phyloP scores from a whole-genome alignment of 1,140 invertebrate species.

The Sesamia nonagrioides region DNA sequence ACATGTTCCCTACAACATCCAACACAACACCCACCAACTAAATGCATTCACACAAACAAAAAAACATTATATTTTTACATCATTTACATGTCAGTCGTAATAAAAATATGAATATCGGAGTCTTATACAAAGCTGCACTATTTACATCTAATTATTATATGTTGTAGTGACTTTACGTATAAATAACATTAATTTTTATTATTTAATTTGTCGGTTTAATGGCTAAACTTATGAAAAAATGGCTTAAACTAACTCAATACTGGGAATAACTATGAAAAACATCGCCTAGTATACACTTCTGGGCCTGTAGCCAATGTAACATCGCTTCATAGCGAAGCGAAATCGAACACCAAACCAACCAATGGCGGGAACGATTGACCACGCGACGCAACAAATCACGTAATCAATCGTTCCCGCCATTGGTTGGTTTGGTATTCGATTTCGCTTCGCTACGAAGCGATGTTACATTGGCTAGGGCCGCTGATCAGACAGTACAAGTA shows the following conservation, averaged over 20 bases:
- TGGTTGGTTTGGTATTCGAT: too few relatives aligned
- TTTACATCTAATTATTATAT: constrained; percentile 64
- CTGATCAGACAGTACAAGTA: too few relatives aligned
- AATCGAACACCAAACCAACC: too few relatives aligned
- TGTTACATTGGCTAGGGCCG: too few relatives aligned
- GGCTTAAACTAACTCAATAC: neutral
- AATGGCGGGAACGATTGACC: too few relatives aligned
- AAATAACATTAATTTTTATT: constrained; percentile 30
- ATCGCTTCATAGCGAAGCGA: too few relatives aligned
- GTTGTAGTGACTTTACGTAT: constrained; percentile 58
- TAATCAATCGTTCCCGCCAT: too few relatives aligned
- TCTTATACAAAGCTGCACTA: constrained; percentile 67
- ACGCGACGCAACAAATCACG: too few relatives aligned
- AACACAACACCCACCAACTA: constrained; percentile 68
- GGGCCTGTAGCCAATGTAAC: too few relatives aligned
- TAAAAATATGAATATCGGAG: constrained; percentile 70
- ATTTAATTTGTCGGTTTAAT: neutral
- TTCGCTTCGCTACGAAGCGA: too few relatives aligned
- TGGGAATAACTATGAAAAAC: too few relatives aligned
- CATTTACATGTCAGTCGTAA: constrained; percentile 79
- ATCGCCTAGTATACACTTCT: too few relatives aligned
- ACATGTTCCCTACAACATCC: constrained; percentile 30
- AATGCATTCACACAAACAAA: constrained; percentile 65
- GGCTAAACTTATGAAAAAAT: neutral
- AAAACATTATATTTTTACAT: constrained; percentile 64